phyloP scores from a whole-genome alignment of 2,113 vertebrate genomes.

The Apistogramma diplotaenia region DNA sequence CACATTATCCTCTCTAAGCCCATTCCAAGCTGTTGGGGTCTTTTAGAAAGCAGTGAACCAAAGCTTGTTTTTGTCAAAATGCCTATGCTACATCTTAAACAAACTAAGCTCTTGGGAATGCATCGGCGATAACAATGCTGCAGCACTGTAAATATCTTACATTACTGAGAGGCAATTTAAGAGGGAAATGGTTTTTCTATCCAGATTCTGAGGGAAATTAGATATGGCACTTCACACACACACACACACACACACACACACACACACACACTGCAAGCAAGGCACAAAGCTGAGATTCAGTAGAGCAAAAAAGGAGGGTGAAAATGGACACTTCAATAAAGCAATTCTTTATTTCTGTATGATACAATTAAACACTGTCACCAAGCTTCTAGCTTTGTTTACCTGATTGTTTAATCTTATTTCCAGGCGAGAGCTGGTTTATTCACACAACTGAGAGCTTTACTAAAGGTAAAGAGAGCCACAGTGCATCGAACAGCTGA shows the following conservation, averaged over 20 bases:
- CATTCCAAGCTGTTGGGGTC: slow-evolving; percentile 27
- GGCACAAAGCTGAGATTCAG: slow-evolving; percentile 27
- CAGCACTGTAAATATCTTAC: slow-evolving; percentile 47
- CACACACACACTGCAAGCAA: slow-evolving; percentile 46
- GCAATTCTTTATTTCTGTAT: background rate
- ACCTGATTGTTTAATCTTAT: background rate
- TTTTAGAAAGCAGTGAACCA: slow-evolving; percentile 54
- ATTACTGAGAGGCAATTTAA: slow-evolving; percentile 53
- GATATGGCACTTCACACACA: slow-evolving; percentile 51
- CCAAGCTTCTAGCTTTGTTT: background rate
- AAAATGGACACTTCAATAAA: background rate
- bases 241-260: slow-evolving; percentile 50
- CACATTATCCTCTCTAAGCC: slow-evolving; percentile 41
- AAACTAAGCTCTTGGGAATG: slow-evolving; percentile 51
- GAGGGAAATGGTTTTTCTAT: slow-evolving; percentile 40
- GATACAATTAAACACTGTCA: background rate
- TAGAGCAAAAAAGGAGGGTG: background rate
- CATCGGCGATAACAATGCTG: slow-evolving; percentile 49
- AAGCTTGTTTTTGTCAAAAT: slow-evolving; percentile 58
- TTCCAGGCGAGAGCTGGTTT: background rate
- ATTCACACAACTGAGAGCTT: background rate
- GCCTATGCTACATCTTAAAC: slow-evolving; percentile 55
- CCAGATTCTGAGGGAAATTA: slow-evolving; percentile 38
- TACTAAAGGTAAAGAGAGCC: background rate
- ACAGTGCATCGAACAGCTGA: background rate